phyloP scores from a whole-genome alignment of 2,113 vertebrate species.

The Brachyhypopomus gauderio region DNA sequence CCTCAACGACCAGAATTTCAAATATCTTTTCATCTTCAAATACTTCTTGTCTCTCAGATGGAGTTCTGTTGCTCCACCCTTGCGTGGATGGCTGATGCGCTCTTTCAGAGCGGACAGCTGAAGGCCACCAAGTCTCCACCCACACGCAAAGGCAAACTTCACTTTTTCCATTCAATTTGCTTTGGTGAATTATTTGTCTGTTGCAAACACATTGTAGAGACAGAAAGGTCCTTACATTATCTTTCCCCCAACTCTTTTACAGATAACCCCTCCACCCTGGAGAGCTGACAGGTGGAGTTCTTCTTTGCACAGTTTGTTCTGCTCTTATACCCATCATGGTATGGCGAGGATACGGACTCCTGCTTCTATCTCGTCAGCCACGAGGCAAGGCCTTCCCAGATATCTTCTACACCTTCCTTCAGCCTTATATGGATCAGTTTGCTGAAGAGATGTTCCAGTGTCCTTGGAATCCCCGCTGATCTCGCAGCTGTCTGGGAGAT shows the following conservation, averaged over 20 bases:
- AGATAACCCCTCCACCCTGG: neutral
- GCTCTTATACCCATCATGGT: neutral
- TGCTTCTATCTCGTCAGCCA: neutral
- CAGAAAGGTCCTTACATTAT: neutral
- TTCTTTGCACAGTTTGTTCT: conserved; percentile 8
- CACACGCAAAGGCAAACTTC: conserved; percentile 60
- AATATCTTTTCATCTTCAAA: neutral
- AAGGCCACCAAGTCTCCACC: conserved; percentile 73
- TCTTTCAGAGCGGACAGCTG: conserved; percentile 71
- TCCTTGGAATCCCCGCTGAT: too few relatives aligned
- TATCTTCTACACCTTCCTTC: neutral
- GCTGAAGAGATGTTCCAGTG: neutral
- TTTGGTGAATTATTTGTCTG: neutral
- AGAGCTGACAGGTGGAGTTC: conserved; percentile 3
- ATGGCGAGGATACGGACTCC: neutral
- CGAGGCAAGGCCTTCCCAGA: too few relatives aligned
- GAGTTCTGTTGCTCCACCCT: conserved; percentile 81
- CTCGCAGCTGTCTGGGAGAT: neutral
- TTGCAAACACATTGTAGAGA: neutral
- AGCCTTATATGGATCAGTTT: neutral
- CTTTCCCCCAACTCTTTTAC: neutral
- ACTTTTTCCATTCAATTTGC: neutral
- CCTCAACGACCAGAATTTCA: too few relatives aligned
- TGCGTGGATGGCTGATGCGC: conserved; percentile 80
- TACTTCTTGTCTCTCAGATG: conserved; percentile 68